These are phyloP conservation scores for Pseudonaja textilis DNA, from an alignment of 2,113 vertebrate species.

Conservation along the genomic window DNA sequence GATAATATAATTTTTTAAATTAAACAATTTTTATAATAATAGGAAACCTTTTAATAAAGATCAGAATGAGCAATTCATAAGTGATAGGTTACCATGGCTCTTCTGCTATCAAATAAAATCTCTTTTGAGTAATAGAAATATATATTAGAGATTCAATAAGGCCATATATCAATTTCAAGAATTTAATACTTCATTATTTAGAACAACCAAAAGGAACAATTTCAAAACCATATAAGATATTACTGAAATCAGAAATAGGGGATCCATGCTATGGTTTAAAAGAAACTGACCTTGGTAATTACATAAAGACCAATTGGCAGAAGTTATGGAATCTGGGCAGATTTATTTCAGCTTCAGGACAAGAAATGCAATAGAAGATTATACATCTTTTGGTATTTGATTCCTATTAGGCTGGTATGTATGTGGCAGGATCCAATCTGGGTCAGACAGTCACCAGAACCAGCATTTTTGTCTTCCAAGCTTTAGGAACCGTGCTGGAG, in stretches of 20 bases:
- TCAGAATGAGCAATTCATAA: background rate
- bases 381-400: background rate
- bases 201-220: background rate
- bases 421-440: background rate
- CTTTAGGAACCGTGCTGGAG: background rate
- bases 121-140: background rate
- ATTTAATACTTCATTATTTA: background rate
- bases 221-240: background rate
- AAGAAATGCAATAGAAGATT: background rate
- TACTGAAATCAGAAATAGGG: background rate
- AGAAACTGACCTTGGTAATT: background rate
- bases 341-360: background rate
- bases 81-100: background rate
- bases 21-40: background rate
- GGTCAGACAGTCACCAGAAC: background rate
- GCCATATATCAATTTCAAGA: background rate
- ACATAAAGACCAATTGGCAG: background rate
- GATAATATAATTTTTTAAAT: background rate
- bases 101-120: background rate
- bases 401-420: background rate
- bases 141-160: background rate
- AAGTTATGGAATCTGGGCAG: background rate
- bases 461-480: background rate
- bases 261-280: background rate
- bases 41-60: background rate